Evolutionary conservation across 2,797 vertebrate species (phyloP).

Genomic region (Hypotaenidia philippensis): DNA sequence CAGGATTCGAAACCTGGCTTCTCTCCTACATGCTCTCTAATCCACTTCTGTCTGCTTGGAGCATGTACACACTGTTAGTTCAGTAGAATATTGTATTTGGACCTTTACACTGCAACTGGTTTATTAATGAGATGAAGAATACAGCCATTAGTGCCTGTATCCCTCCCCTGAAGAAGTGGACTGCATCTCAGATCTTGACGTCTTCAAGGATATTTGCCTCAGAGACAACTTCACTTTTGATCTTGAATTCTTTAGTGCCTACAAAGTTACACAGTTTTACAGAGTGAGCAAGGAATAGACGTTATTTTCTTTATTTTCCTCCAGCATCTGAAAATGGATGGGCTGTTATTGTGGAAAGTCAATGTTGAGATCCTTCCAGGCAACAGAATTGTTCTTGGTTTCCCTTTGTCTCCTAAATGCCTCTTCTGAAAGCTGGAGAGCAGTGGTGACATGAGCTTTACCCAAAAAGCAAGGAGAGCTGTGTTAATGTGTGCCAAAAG

Average conservation of each 20-base stretch:
- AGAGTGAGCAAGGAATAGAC: background rate
- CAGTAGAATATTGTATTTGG: background rate
- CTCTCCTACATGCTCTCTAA: background rate
- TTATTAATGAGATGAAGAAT: background rate
- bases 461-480: background rate
- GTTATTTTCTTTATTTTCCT: background rate
- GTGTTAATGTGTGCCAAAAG: background rate
- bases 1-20: background rate
- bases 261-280: background rate
- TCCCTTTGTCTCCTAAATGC: background rate
- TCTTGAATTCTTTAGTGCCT: background rate
- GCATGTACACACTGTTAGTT: background rate
- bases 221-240: background rate
- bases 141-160: background rate
- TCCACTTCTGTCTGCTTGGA: background rate
- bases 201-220: background rate
- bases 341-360: background rate
- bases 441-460: background rate
- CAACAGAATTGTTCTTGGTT: background rate
- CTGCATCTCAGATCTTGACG: background rate
- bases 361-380: background rate
- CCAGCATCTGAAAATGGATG: background rate
- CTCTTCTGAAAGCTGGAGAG: background rate
- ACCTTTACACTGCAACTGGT: background rate
- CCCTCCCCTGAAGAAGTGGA: background rate